Percentiles rank a stretch among this genome's conserved stretches.
Conservation (phyloP, 2,888 invertebrate species). For the Muscina levida region DNA sequence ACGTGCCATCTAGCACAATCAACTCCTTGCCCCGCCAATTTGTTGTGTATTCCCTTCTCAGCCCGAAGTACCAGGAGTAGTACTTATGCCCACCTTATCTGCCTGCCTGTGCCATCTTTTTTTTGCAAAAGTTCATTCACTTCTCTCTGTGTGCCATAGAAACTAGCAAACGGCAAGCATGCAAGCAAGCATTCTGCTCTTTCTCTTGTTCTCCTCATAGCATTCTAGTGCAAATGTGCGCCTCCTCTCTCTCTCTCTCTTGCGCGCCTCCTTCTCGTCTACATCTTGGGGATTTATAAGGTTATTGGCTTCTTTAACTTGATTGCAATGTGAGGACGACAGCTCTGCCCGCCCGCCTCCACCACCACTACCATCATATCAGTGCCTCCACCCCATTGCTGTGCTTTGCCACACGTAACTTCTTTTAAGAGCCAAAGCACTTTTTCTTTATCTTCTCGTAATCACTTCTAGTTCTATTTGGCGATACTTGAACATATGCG, state of each 20-base stretch:
- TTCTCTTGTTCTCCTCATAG: background rate
- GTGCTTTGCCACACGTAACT: slow-evolving; percentile 47
- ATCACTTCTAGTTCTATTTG: background rate
- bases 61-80: no score
- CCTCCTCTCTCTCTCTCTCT: slow-evolving; percentile 39
- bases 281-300: slow-evolving; percentile 52
- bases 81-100: background rate
- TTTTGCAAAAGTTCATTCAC: slow-evolving; percentile 61
- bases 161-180: slow-evolving; percentile 28
- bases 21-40: no score
- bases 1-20: no score
- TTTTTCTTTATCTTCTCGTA: slow-evolving; percentile 44
- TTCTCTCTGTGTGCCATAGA: slow-evolving; percentile 50
- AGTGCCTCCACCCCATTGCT: background rate
- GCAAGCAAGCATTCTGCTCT: slow-evolving; percentile 44
- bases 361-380: slow-evolving; percentile 10
- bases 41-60: no score
- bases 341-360: slow-evolving; percentile 39
- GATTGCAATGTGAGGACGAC: slow-evolving; percentile 49
- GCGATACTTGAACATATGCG: background rate
- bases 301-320: slow-evolving; percentile 65
- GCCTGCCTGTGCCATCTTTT: background rate
- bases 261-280: slow-evolving; percentile 51
- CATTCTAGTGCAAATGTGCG: slow-evolving; percentile 12
- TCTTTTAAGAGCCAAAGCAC: slow-evolving; percentile 48